These are phyloP conservation scores for Beroe ovata DNA, from an alignment of 37 sponge, comb jelly and placozoan species.

Conservation along the genomic window DNA sequence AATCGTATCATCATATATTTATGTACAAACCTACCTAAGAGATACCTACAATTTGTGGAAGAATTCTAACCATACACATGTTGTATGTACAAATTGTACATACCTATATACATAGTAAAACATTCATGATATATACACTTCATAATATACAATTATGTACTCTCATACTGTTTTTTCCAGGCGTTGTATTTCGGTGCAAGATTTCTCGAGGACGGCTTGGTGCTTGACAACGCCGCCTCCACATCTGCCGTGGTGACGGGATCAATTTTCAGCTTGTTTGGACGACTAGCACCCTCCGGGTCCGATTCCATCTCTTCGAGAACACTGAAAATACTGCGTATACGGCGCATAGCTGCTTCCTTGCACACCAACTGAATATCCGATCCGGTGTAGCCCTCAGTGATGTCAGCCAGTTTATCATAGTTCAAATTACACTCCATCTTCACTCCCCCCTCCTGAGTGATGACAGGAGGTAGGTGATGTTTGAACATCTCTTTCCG, in stretches of 20 bases:
- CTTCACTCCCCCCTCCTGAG: conserved; percentile 65
- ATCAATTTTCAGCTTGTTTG: conserved; percentile 75
- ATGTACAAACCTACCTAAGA: too few relatives aligned
- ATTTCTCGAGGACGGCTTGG: conserved; percentile 90
- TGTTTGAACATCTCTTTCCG: conserved; percentile 85
- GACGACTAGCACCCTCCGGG: neutral
- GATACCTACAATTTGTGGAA: too few relatives aligned
- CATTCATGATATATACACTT: neutral
- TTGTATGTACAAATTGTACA: neutral
- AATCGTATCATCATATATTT: too few relatives aligned
- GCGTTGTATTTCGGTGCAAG: conserved; percentile 75
- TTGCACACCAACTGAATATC: conserved; percentile 94
- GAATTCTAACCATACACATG: neutral
- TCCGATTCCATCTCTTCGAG: conserved; percentile 65
- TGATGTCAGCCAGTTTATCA: conserved; percentile 78
- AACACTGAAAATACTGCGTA: conserved; percentile 82
- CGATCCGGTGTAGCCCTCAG: conserved; percentile 98
- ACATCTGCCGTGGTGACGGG: conserved; percentile 86
- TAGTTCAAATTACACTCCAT: conserved; percentile 79
- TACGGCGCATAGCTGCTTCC: conserved; percentile 95
- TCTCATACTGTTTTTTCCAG: conserved; percentile 93
- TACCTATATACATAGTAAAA: neutral
- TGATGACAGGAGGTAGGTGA: conserved; percentile 79
- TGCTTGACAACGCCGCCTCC: conserved; percentile 77
- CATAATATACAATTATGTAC: conserved; percentile 70